Conservation (phyloP, 2,888 invertebrate genomes). For the Drosophila planitibia region DNA sequence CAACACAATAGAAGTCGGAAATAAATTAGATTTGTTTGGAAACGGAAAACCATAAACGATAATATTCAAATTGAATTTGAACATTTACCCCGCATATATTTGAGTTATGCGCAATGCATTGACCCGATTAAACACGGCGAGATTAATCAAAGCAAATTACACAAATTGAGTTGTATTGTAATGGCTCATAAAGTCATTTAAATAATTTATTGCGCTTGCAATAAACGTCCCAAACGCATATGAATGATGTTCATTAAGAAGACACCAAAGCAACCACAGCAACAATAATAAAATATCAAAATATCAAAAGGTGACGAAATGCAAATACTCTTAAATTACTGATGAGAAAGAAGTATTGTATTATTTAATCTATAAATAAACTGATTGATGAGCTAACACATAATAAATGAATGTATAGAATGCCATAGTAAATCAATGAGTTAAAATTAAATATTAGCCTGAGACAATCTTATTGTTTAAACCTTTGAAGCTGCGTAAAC, state of each 20-base stretch:
- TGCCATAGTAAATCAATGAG: neutral
- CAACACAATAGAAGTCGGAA: neutral
- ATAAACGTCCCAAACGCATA: conserved; percentile 23
- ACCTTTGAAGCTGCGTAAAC: neutral
- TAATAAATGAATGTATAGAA: neutral
- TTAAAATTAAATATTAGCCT: neutral
- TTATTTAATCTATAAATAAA: neutral
- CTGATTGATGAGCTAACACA: neutral
- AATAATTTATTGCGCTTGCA: conserved; percentile 39
- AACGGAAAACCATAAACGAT: neutral
- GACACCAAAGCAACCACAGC: conserved; percentile 7
- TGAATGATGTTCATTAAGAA: conserved; percentile 34
- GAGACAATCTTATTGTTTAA: neutral
- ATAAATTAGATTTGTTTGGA: neutral
- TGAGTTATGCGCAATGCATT: conserved; percentile 12
- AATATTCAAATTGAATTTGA: neutral
- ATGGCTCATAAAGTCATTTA: conserved; percentile 39
- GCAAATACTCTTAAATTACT: conserved; percentile 15
- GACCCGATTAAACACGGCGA: conserved; percentile 21
- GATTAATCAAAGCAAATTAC: conserved; percentile 33
- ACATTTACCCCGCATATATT: neutral
- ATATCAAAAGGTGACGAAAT: neutral
- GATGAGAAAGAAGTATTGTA: neutral
- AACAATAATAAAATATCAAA: conserved; percentile 12
- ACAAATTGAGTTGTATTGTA: conserved; percentile 26